A percentile compares a stretch with the other conserved stretches of the same genome.
phyloP scores from a whole-genome alignment of 1,140 invertebrate genomes.

The Alviniconcha marisindica region DNA sequence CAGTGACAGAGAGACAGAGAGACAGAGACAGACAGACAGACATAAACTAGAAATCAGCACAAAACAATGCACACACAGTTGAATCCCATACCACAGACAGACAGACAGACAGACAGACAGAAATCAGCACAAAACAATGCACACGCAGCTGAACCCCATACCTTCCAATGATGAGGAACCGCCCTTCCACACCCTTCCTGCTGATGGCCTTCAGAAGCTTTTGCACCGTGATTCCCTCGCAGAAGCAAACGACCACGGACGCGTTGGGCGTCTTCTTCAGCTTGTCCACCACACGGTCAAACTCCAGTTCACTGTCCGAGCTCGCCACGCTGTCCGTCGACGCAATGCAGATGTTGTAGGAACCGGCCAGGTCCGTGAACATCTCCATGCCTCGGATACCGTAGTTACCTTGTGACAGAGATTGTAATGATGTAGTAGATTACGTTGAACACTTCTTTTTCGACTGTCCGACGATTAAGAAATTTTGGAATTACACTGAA shows the following conservation, averaged over 20 bases:
- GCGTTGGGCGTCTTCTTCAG: conserved; percentile 80
- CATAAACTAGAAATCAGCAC: neutral
- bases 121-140: neutral
- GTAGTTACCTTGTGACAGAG: conserved; percentile 83
- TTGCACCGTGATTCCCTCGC: conserved; percentile 86
- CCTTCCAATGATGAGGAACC: conserved; percentile 85
- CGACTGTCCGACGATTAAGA: too few species aligned
- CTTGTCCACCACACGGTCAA: conserved; percentile 80
- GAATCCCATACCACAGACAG: conserved; percentile 70
- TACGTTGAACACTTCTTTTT: too few species aligned
- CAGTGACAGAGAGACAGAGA: neutral
- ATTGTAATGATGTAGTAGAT: neutral
- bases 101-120: neutral
- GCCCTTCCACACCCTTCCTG: conserved; percentile 80
- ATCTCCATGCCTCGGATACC: conserved; percentile 88
- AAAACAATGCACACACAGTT: neutral
- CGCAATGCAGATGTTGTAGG: conserved; percentile 85
- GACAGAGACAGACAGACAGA: neutral
- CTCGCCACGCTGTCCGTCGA: conserved; percentile 82
- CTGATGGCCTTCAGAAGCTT: conserved; percentile 83
- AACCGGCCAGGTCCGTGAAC: conserved; percentile 83
- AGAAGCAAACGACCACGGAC: conserved; percentile 89
- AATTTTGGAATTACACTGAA: too few species aligned
- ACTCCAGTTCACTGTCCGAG: conserved; percentile 81
- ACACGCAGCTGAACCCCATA: conserved; percentile 59